Evolutionary conservation across 2,888 invertebrate species (phyloP), one percentile per base, ranked within the genome.

Genomic region (Cataglyphis livida): DNA sequence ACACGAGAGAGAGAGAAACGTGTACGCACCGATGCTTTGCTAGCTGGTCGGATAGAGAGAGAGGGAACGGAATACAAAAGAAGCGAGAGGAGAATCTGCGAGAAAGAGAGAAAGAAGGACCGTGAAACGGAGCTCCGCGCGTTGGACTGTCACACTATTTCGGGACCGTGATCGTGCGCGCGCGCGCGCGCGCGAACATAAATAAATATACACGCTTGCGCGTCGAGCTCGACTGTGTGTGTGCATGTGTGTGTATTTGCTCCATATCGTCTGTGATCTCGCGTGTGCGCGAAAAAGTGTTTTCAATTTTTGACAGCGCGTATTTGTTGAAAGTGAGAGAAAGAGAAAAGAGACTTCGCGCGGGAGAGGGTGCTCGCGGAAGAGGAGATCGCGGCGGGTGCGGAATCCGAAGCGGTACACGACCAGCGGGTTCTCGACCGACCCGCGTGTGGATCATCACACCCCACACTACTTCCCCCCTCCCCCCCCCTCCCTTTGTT

Each of bases 61-160:
- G 15, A 0, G 3, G 4, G 64, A 28, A 25, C 59, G 12, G 54
- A 51, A 59, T 12, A 48, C 18, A 44, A 61, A 5, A 12, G 61
- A 28, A 25, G 15, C 44, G 59, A 59, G 44, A 74, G 61, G 21
- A 44, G n/a, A 61, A n/a, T 73, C 32, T 10, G 28, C 61, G 61
- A 7, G 62, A 21, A 12, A n/a, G 64, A 61, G 57, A 62, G 48
- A 21, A 28, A 57, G 62, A 41, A 38, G 5, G 59, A 70, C 28
- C 68, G 66, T 21, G 62, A 65, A 82, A 48, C 62, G 68, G 57
- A 71, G 78, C 83, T 79, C 68, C 44, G 54, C 61, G 59, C 61
- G 79, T 73, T 59, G 78, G 87, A 89, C 88, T 87, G 87, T 88
- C 90, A 88, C 88, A 84, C 88, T 91, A 91, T 91, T 91, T 91